Evolutionary conservation across 1,140 invertebrate species (phyloP), one percentile per base, ranked within the genome.

Genomic region (Cydia amplana): DNA sequence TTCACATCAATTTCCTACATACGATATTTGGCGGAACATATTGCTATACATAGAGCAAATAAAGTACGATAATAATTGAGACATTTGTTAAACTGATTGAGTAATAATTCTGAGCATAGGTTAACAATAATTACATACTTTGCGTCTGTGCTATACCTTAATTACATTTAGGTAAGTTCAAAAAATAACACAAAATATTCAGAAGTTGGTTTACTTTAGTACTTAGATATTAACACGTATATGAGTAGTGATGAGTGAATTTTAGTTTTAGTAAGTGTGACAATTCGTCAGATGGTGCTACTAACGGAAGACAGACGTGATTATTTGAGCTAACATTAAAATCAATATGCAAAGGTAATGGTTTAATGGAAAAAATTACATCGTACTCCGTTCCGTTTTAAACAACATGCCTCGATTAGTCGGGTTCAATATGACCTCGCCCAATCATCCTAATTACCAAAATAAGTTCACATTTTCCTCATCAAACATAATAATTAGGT

Each of bases 271-370:
- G 25, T 36, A 40, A 70, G 65, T 40, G 32, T n/a, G 32, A 20
- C 65, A 67, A 32, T 70, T 70, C 20, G 32, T 70, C 65, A 70
- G 32, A 70, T 36, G 32, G 65, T 70, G 65, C 65, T 70, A 79
- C 77, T 80, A 86, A 85, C 84, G 88, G 90, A 92, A 92, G 90
- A 92, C 90, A 83, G 86, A 85, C 83, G 84, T 89, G 87, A 90
- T 88, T 75, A 78, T 81, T 87, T 91, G 88, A 91, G 87, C 88
- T 87, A 87, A 80, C 75, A 75, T 78, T n/a, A 67, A 75, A 63
- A 63, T 63, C 40, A 65, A 43, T 16, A 55, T 63, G 64, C 28
- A 32, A 40, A 70, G 32, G 16, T 28, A 36, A 32, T 70, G 65
- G 32, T n/a, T 65, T n/a, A 25, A 70, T 70, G 28, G 65, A 43